Evolutionary conservation across 1,140 invertebrate species (phyloP).

Genomic region (Battus philenor): DNA sequence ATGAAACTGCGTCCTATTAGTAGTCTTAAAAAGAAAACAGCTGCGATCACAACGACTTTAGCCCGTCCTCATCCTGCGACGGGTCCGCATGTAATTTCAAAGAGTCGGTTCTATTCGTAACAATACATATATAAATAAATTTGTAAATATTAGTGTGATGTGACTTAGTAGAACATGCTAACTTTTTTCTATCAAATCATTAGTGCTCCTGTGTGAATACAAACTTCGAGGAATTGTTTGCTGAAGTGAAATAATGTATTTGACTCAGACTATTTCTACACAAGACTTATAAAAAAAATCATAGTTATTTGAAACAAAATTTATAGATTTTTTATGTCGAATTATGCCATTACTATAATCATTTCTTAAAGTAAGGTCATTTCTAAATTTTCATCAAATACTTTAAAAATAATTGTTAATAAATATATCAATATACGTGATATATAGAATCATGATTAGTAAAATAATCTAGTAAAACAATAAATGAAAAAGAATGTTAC

Average conservation of each 20-base stretch:
- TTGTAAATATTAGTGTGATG: slow-evolving; percentile 74
- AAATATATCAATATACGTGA: no score
- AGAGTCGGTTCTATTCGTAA: slow-evolving; percentile 72
- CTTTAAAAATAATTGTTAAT: no score
- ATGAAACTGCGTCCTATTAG: slow-evolving; percentile 84
- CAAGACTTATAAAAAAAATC: background rate
- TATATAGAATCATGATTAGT: no score
- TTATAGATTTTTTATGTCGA: no score
- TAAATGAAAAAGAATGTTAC: slow-evolving; percentile 3
- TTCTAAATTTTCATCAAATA: no score
- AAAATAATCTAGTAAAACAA: no score
- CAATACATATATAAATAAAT: slow-evolving; percentile 52
- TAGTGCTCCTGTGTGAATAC: slow-evolving; percentile 45
- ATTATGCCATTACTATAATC: no score
- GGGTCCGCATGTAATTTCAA: slow-evolving; percentile 60
- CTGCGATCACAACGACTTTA: slow-evolving; percentile 68
- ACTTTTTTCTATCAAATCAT: slow-evolving; percentile 39
- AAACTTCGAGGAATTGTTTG: slow-evolving; percentile 25
- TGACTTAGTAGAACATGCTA: slow-evolving; percentile 63
- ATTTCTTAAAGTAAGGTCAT: no score
- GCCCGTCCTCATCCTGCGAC: slow-evolving; percentile 54
- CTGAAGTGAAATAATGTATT: slow-evolving; percentile 22
- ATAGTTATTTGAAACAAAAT: background rate
- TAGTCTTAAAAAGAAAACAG: slow-evolving; percentile 75
- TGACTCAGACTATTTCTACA: slow-evolving; percentile 3